A percentile compares a stretch with the other conserved stretches of the same genome.
phyloP scores from a whole-genome alignment of 1,140 invertebrate species.

The Drosophila eugracilis region DNA sequence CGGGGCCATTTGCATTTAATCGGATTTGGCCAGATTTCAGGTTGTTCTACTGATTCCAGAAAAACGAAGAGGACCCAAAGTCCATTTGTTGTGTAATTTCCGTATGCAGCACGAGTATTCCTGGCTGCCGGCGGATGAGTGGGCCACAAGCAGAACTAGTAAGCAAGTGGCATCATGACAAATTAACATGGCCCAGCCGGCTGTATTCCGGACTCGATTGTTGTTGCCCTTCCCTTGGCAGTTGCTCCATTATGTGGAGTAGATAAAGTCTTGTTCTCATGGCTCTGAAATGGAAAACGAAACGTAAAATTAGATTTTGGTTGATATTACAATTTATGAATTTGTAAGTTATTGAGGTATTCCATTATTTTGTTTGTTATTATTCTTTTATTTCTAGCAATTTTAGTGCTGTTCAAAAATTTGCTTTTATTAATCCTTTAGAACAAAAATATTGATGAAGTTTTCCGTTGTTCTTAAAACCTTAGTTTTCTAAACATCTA shows the following conservation, averaged over 20 bases:
- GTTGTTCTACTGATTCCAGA: slow-evolving; percentile 57
- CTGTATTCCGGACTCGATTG: slow-evolving; percentile 46
- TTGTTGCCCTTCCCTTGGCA: slow-evolving; percentile 13
- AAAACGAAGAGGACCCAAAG: slow-evolving; percentile 45
- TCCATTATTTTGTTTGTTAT: too few relatives aligned
- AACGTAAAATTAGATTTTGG: neutral
- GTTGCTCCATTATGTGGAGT: slow-evolving; percentile 16
- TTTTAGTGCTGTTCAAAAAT: too few relatives aligned
- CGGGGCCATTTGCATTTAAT: slow-evolving; percentile 76
- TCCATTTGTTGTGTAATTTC: slow-evolving; percentile 78
- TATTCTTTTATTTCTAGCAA: too few relatives aligned
- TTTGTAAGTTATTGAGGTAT: too few relatives aligned
- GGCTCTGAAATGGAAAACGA: neutral
- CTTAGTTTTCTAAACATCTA: too few relatives aligned
- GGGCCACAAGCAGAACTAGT: slow-evolving; percentile 57
- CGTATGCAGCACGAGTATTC: slow-evolving; percentile 24
- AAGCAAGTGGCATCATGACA: slow-evolving; percentile 73
- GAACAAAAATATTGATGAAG: too few relatives aligned
- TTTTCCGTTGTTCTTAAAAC: too few relatives aligned
- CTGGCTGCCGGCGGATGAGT: slow-evolving; percentile 24
- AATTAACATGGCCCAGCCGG: slow-evolving; percentile 71
- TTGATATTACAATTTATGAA: too few relatives aligned
- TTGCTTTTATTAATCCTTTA: too few relatives aligned
- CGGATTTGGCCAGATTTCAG: slow-evolving; percentile 80
- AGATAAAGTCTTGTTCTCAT: neutral